phyloP scores from a whole-genome alignment of 2,113 vertebrate genomes.

The Lynx canadensis region DNA sequence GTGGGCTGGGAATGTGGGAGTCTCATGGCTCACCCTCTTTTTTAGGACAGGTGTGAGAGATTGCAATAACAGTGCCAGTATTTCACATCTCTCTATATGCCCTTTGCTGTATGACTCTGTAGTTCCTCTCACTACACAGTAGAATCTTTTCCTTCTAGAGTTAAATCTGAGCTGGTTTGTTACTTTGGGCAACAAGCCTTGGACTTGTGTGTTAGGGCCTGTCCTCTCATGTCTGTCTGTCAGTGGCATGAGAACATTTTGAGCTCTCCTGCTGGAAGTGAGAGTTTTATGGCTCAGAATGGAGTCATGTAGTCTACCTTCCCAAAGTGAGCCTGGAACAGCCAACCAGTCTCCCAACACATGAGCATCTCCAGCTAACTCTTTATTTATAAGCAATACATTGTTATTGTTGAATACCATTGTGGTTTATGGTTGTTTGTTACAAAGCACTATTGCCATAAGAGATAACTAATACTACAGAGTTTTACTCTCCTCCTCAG shows the following conservation, averaged over 20 bases:
- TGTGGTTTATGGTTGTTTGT: neutral
- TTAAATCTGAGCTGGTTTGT: neutral
- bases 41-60: neutral
- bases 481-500: neutral
- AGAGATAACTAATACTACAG: neutral
- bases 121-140: neutral
- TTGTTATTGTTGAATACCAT: neutral
- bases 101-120: neutral
- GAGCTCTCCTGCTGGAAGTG: neutral
- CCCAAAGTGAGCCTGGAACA: neutral
- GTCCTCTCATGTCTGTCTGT: neutral
- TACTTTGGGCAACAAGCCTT: neutral
- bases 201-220: neutral
- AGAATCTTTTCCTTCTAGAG: neutral
- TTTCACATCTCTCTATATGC: neutral
- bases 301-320: neutral
- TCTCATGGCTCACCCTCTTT: neutral
- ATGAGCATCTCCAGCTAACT: neutral
- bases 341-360: neutral
- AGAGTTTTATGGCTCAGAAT: neutral
- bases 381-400: neutral
- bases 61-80: neutral
- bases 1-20: neutral
- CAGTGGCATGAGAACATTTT: neutral
- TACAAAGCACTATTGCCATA: neutral